Evolutionary conservation across 2,888 invertebrate genomes (phyloP), one percentile per base, ranked within the genome.

Genomic region (Syrphus vitripennis): DNA sequence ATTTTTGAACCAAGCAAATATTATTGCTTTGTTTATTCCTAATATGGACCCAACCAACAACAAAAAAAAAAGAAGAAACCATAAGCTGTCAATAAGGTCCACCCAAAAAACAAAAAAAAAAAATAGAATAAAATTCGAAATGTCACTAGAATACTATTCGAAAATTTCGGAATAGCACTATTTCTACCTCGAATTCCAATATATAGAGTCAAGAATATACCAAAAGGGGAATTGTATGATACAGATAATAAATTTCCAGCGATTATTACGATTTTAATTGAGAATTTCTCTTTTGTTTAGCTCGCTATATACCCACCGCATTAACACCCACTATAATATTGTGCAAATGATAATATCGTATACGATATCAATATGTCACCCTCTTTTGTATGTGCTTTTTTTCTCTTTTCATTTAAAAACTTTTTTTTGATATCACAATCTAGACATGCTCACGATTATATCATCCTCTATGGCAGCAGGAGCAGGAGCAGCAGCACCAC

Each of bases 401-500:
- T 42, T 31, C 71, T 81, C 77, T 34, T 67, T 9, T 12, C 5
- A 19, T 45, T 19, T 0, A 37, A 59, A 59, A n/a, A n/a, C n/a
- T n/a, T 21, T 34, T 34, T 67, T 34, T 50, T 21, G 4, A 48
- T 31, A 48, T 40, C 74, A 37, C 59, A 86, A n/a, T 69, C 81
- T 63, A 86, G 50, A 82, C 86, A 82, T 77, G 72, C 72, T 48
- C 61, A 24, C 24, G 57, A 61, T 70, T 69, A 7, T 78, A 72
- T 81, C 67, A 69, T 80, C 67, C 59, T 55, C n/a, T n/a, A n/a
- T n/a, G n/a, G n/a, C n/a, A 5, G 55, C 53, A 55, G n/a, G 53
- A 55, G 53, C 53, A 24, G 21, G 6, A 19, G 16, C 31, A 72
- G 42, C 37, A 63, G 42, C 29, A 45, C 31, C 40, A 61, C 50